These are phyloP conservation scores for Pharmacophagus antenor DNA, from an alignment of 2,888 invertebrate species.

Conservation along the genomic window DNA sequence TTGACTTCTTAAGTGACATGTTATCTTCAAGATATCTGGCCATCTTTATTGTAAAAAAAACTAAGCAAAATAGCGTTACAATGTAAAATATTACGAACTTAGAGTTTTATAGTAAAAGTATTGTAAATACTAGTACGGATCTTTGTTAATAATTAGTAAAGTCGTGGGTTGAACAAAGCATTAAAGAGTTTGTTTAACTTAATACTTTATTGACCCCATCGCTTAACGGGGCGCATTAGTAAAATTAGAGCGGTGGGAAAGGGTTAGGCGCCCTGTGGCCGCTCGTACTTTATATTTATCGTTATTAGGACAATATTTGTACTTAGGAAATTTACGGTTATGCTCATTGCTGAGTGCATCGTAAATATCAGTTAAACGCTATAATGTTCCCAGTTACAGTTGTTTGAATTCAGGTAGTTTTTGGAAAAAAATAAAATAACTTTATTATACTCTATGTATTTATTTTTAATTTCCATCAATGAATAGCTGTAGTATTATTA, in stretches of 20 bases:
- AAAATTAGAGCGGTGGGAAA: conserved; percentile 81
- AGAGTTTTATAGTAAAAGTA: background rate
- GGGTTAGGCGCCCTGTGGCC: conserved; percentile 55
- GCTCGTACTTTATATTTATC: conserved; percentile 74
- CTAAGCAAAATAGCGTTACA: background rate
- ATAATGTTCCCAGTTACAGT: conserved; percentile 22
- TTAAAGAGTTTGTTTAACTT: conserved; percentile 65
- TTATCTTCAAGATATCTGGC: too few species aligned
- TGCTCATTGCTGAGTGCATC: conserved; percentile 55
- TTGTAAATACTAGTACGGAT: conserved; percentile 34
- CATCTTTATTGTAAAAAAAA: background rate
- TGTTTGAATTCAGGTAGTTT: background rate
- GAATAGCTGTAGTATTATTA: too few species aligned
- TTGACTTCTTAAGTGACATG: background rate
- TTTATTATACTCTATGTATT: too few species aligned
- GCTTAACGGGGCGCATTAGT: conserved; percentile 70
- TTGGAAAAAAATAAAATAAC: too few species aligned
- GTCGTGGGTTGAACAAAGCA: conserved; percentile 59
- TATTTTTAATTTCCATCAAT: too few species aligned
- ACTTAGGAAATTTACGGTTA: conserved; percentile 72
- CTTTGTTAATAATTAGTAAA: conserved; percentile 61
- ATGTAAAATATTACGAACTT: background rate
- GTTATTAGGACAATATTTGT: conserved; percentile 80
- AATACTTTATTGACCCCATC: conserved; percentile 67
- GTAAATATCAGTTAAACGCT: conserved; percentile 26